A percentile compares a stretch with the other conserved stretches of the same genome.
Conservation (phyloP, 2,888 invertebrate genomes). For the Chrysolina americana region DNA sequence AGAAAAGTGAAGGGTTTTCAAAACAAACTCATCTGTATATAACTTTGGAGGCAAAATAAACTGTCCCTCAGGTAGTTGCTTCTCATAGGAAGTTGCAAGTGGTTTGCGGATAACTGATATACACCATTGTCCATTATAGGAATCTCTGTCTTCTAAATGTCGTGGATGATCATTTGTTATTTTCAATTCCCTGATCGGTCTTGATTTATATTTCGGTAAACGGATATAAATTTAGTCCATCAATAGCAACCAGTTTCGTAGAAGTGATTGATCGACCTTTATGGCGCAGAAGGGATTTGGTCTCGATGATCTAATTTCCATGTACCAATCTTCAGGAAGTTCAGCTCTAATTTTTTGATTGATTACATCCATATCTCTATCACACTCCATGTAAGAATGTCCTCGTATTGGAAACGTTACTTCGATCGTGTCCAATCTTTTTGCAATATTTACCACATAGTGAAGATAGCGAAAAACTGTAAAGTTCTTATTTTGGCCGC, state of each 20-base stretch:
- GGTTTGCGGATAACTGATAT: no score
- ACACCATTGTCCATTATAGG: no score
- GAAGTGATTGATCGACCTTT: slow-evolving; percentile 19
- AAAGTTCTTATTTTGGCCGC: slow-evolving; percentile 26
- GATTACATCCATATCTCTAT: slow-evolving; percentile 35
- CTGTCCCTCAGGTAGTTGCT: no score
- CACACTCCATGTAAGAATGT: slow-evolving; percentile 36
- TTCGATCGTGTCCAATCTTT: slow-evolving; percentile 25
- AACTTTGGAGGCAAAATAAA: no score
- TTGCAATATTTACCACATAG: slow-evolving; percentile 32
- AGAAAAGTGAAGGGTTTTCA: no score
- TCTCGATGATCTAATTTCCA: slow-evolving; percentile 36
- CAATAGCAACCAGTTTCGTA: slow-evolving; percentile 32
- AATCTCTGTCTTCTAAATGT: no score
- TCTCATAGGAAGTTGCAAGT: no score
- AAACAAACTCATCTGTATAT: no score
- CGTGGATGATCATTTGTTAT: no score
- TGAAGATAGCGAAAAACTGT: slow-evolving; percentile 36
- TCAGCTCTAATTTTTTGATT: slow-evolving; percentile 36
- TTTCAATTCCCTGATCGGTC: no score
- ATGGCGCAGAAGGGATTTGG: slow-evolving; percentile 30
- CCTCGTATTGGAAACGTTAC: slow-evolving; percentile 30
- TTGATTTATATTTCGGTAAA: neutral
- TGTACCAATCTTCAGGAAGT: slow-evolving; percentile 36
- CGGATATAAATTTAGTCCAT: slow-evolving; percentile 9